Conservation (phyloP, 2,113 vertebrate genomes). For the Aix galericulata region DNA sequence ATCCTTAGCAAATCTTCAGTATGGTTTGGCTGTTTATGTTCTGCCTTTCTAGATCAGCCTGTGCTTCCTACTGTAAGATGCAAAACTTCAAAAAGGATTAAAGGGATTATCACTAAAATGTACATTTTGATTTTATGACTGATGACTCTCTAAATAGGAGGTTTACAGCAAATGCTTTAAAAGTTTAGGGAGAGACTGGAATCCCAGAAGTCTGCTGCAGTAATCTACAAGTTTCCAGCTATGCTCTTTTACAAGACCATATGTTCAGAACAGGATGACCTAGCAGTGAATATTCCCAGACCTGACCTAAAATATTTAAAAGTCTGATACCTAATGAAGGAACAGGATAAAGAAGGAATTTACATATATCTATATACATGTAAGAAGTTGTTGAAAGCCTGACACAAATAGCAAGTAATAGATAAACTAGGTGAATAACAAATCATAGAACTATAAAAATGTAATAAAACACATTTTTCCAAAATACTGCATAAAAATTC, state of each 20-base stretch:
- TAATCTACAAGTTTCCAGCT: background rate
- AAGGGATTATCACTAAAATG: constrained; percentile 16
- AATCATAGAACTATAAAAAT: background rate
- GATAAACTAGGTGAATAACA: background rate
- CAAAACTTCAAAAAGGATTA: background rate
- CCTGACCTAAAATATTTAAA: background rate
- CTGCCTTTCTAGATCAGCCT: background rate
- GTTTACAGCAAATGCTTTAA: constrained; percentile 1
- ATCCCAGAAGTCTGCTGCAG: background rate
- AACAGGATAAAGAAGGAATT: background rate
- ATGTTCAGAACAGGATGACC: background rate
- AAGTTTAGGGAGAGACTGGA: background rate
- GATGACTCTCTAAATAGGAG: background rate
- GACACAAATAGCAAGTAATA: background rate
- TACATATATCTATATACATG: background rate
- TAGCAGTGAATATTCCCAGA: background rate
- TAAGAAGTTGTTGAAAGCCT: background rate
- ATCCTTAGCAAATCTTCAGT: background rate
- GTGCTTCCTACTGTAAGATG: background rate
- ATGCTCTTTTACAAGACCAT: background rate
- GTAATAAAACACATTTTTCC: background rate
- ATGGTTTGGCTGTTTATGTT: background rate
- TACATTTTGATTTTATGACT: background rate
- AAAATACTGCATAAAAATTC: background rate
- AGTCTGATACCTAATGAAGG: background rate